These are phyloP conservation scores for Spodoptera litura DNA, from an alignment of 1,140 invertebrate genomes.

Conservation along the genomic window DNA sequence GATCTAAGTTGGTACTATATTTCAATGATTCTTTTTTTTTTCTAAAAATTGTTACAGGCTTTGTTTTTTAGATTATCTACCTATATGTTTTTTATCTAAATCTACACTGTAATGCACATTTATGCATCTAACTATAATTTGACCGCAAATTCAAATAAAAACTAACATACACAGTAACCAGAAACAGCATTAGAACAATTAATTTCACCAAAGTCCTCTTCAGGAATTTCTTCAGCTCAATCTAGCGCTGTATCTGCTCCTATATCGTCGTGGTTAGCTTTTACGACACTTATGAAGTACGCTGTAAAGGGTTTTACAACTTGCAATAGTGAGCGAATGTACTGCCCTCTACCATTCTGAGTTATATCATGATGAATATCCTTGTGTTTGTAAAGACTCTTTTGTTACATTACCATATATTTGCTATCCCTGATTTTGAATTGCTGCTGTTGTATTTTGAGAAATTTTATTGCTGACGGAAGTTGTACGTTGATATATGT, in stretches of 20 bases:
- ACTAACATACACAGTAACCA: too few relatives aligned
- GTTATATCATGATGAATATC: constrained; percentile 49
- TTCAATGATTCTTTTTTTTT: neutral
- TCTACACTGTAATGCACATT: too few relatives aligned
- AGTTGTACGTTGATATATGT: neutral
- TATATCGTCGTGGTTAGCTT: constrained; percentile 46
- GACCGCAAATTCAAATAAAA: too few relatives aligned
- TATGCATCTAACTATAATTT: too few relatives aligned
- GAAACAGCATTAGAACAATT: too few relatives aligned
- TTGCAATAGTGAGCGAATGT: constrained; percentile 59
- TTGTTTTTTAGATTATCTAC: too few relatives aligned
- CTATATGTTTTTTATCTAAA: too few relatives aligned
- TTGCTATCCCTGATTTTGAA: constrained; percentile 31
- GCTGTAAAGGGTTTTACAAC: constrained; percentile 72
- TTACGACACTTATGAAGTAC: constrained; percentile 68
- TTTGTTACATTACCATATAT: constrained; percentile 32
- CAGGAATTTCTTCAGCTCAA: neutral
- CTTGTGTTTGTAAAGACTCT: constrained; percentile 25
- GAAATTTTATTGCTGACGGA: constrained; percentile 21
- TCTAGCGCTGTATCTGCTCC: constrained; percentile 29
- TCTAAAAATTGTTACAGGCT: too few relatives aligned
- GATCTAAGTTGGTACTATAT: neutral
- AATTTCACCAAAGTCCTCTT: too few relatives aligned
- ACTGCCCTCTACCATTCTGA: constrained; percentile 26
- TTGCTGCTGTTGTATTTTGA: constrained; percentile 31